Evolutionary conservation across 1,140 invertebrate species (phyloP).

Genomic region (Chlorops oryzae): DNA sequence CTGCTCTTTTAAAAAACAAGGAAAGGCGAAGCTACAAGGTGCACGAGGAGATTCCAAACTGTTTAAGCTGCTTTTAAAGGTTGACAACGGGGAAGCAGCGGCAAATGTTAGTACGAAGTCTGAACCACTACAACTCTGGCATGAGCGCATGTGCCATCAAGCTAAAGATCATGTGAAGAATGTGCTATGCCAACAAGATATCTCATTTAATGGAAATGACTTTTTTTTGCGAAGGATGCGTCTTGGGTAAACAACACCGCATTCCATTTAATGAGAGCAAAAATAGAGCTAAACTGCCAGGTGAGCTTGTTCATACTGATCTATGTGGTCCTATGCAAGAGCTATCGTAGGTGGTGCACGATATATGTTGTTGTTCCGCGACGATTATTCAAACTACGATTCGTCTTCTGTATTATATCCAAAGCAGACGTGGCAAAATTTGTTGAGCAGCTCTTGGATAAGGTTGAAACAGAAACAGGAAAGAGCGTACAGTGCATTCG

Average conservation of each 20-base stretch:
- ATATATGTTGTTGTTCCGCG: slow-evolving; percentile 40
- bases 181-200: no score
- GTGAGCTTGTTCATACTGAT: slow-evolving; percentile 42
- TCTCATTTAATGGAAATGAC: neutral
- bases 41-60: neutral
- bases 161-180: no score
- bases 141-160: no score
- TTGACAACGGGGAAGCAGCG: no score
- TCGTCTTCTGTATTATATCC: slow-evolving; percentile 38
- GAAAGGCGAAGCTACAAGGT: neutral
- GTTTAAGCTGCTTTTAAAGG: no score
- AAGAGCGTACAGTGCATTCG: neutral
- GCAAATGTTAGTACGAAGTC: neutral
- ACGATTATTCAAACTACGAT: slow-evolving; percentile 23
- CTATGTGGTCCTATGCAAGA: slow-evolving; percentile 42
- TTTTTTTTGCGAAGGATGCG: slow-evolving; percentile 5
- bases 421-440: slow-evolving; percentile 19
- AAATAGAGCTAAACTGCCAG: neutral
- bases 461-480: neutral
- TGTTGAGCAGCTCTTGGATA: neutral
- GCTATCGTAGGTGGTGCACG: slow-evolving; percentile 26
- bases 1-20: neutral
- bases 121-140: no score
- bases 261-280: no score
- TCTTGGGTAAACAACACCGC: neutral